phyloP scores from a whole-genome alignment of 2,888 invertebrate species.

The Drosophila gaucha region DNA sequence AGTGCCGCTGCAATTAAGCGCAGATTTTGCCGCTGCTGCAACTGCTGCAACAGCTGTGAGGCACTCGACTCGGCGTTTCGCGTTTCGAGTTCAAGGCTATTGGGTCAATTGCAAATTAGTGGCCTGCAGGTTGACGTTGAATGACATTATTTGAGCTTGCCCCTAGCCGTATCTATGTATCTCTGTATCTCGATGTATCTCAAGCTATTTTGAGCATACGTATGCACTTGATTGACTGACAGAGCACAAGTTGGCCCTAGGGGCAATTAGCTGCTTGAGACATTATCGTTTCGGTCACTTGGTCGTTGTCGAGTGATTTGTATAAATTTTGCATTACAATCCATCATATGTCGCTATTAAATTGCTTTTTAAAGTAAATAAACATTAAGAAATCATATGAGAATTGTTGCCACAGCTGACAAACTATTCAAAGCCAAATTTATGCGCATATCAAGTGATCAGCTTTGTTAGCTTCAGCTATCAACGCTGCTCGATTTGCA shows the following conservation, averaged over 20 bases:
- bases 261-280: slow-evolving; percentile 67
- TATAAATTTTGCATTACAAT: slow-evolving; percentile 77
- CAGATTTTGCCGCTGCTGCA: slow-evolving; percentile 37
- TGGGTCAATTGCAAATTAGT: slow-evolving; percentile 78
- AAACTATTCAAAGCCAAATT: slow-evolving; percentile 37
- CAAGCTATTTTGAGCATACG: slow-evolving; percentile 1
- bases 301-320: slow-evolving; percentile 55
- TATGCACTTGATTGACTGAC: slow-evolving; percentile 9
- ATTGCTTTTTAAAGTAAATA: slow-evolving; percentile 70
- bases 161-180: slow-evolving; percentile 15
- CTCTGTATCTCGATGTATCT: slow-evolving; percentile 7
- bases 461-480: slow-evolving; percentile 43
- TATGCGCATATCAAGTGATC: slow-evolving; percentile 74
- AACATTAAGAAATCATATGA: slow-evolving; percentile 65
- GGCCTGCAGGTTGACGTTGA: slow-evolving; percentile 78
- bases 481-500: slow-evolving; percentile 64
- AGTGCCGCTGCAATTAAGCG: slow-evolving; percentile 75
- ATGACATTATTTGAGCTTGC: slow-evolving; percentile 67
- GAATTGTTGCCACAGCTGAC: slow-evolving; percentile 20
- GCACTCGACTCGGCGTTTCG: slow-evolving; percentile 32
- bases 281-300: slow-evolving; percentile 48
- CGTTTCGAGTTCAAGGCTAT: slow-evolving; percentile 79
- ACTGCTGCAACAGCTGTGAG: slow-evolving; percentile 48
- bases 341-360: slow-evolving; percentile 67
- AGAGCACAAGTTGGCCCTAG: slow-evolving; percentile 22